Base-by-base conservation (phyloP, 2,888 invertebrate genomes). In the Caenorhabditis sinica region DNA sequence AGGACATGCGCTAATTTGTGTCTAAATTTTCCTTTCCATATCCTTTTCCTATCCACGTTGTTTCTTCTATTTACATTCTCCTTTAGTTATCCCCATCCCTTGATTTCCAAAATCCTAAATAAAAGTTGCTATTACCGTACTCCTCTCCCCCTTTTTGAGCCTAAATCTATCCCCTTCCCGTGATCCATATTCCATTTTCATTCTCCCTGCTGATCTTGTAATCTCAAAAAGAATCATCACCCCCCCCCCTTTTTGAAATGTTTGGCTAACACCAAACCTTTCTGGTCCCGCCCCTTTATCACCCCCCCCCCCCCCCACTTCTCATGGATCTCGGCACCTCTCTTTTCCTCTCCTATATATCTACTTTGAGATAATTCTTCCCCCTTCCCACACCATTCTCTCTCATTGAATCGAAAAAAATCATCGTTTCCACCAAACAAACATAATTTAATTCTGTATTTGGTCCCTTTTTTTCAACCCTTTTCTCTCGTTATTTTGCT, bases 1-100 rank as follows among this genome's bases (percentile, higher is more conserved):
- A 91, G 20, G 92, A 92, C 49, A 91, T 91, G 91, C 82, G 83
- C 53, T 88, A 74, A 73, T 56, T n/a, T 36, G 23, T 53, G 3
- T 51, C n/a, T 30, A 28, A 9, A 6, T 15, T 25, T 15, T 63
- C 15, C 11, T n/a, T 6, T 23, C 17, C 43, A 43, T 43, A 36
- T 71, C 58, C 23, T 61, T 28, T 49, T 43, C 33, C 58, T 28
- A 17, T 45, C 23, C 25, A 40, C 23, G 11, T 30, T 17, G n/a
- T 63, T 3, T 8, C 23, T 20, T 20, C 23, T n/a, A n/a, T n/a
- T n/a, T n/a, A n/a, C 15, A 15, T 28, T 28, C 49, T 49, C 4
- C 33, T 8, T 6, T 33, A 6, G 8, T 33, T 6, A 6, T 8
- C 13, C 8, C 13, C 40, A 40, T 40, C 9, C 13, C 9, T 40